Base-by-base conservation (phyloP, 1,140 invertebrate species). In the Eciton burchellii region DNA sequence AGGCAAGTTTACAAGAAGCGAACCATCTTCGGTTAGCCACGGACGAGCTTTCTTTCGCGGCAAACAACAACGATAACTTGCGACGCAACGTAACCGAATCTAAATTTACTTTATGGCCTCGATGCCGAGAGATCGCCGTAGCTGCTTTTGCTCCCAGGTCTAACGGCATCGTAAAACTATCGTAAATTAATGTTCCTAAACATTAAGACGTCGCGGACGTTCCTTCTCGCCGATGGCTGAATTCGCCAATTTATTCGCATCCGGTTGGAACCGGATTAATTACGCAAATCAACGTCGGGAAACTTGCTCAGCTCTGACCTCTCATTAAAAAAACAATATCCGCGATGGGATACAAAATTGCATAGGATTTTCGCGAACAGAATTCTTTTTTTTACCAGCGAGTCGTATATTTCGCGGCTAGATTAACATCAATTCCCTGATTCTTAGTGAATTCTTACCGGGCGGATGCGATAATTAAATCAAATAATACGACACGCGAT, bases 1-100 rank as follows among this genome's bases (percentile, higher is more conserved):
- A n/a, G 45, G 45, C 84, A 81, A 88, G 88, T 82, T 88, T 74
- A 70, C 88, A 89, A 89, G 86, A 89, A 87, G 54, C 84, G 54
- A 82, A 71, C 76, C 71, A 57, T 65, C n/a, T 24, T 45, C 21
- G 72, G 16, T 68, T 77, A 45, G 12, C 29, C 76, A 24, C 26
- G 41, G 35, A 43, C 5, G 29, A 76, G 57, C 19, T 83, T 52
- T 85, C 77, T 29, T 56, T 49, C n/a, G 35, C 11, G 16, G 11
- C 3, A 45, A 74, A 86, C 26, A 66, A 43, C 54, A 62, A 60
- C 79, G 29, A 43, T 52, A 59, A 57, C 19, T 41, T 82, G 70
- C 54, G 43, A 57, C 68, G 54, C 62, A 49, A 70, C 45, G 54
- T 57, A 11, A 54, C 54, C 21, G 47, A 77, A 66, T 77, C 49